Evolutionary conservation across 2,797 vertebrate species (phyloP).

Genomic region (Poeciliopsis turneri): DNA sequence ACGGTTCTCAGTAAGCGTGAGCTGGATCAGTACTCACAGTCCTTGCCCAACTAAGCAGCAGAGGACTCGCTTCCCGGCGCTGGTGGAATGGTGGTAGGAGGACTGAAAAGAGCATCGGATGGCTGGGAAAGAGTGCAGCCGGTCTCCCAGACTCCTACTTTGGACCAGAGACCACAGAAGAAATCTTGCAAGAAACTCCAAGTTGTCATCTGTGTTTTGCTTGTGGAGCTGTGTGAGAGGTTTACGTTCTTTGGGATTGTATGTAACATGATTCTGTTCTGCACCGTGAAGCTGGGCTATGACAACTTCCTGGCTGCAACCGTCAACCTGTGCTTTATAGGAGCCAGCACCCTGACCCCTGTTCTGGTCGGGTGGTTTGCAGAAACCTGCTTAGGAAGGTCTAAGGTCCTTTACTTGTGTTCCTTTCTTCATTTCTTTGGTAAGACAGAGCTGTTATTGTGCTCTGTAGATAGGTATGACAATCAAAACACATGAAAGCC

Average conservation of each 20-base stretch:
- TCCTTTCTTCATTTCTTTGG: slow-evolving; percentile 91
- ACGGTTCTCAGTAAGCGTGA: slow-evolving; percentile 22
- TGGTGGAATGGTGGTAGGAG: slow-evolving; percentile 68
- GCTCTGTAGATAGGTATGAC: too few relatives aligned
- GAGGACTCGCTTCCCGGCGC: slow-evolving; percentile 36
- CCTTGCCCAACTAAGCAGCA: slow-evolving; percentile 34
- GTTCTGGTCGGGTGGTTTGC: slow-evolving; percentile 88
- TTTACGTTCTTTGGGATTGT: slow-evolving; percentile 93
- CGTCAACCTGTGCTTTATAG: slow-evolving; percentile 89
- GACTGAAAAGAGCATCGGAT: slow-evolving; percentile 33
- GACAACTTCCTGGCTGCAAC: slow-evolving; percentile 86
- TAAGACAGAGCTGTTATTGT: slow-evolving; percentile 69
- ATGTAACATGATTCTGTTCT: slow-evolving; percentile 94
- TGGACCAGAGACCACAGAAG: slow-evolving; percentile 27
- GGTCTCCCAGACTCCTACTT: slow-evolving; percentile 29
- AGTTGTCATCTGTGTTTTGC: slow-evolving; percentile 85
- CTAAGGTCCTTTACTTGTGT: slow-evolving; percentile 86
- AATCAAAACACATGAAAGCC: neutral
- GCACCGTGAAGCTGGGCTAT: slow-evolving; percentile 88
- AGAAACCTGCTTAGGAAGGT: slow-evolving; percentile 82
- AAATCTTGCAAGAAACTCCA: slow-evolving; percentile 81
- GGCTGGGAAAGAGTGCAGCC: slow-evolving; percentile 39
- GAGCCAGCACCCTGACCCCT: slow-evolving; percentile 83
- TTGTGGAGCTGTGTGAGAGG: slow-evolving; percentile 91
- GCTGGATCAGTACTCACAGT: neutral